These are phyloP conservation scores for Patella vulgata DNA, from an alignment of 1,140 invertebrate genomes.

Conservation along the genomic window DNA sequence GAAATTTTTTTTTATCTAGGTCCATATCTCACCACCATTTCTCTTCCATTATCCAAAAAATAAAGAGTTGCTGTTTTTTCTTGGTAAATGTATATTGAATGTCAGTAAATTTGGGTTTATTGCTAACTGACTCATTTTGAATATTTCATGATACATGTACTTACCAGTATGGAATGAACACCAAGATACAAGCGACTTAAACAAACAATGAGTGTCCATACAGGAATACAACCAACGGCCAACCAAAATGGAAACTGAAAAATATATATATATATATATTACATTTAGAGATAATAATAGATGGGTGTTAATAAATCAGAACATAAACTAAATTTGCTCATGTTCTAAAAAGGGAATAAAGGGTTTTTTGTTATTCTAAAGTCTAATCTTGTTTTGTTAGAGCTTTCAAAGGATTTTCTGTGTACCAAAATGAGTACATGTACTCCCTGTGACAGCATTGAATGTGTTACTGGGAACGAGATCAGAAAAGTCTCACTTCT, in stretches of 20 bases:
- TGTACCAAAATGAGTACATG: not conserved
- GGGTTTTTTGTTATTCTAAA: not conserved
- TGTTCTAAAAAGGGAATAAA: not conserved
- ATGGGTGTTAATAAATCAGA: not conserved
- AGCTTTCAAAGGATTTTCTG: not conserved
- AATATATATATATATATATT: slow-evolving; percentile 21
- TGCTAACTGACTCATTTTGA: no score
- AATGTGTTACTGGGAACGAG: no score
- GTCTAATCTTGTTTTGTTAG: not conserved
- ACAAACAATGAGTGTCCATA: slow-evolving; percentile 82
- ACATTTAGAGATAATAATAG: not conserved
- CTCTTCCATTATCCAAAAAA: no score
- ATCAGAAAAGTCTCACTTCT: no score
- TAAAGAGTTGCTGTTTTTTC: no score
- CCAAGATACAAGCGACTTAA: slow-evolving; percentile 88
- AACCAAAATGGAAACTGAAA: slow-evolving; percentile 69
- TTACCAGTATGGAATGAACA: slow-evolving; percentile 88
- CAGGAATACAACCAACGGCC: slow-evolving; percentile 66
- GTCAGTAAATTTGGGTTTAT: no score
- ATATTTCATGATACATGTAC: no score
- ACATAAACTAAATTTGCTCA: not conserved
- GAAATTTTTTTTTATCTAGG: no score
- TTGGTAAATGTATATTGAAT: no score
- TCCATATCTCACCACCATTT: no score
- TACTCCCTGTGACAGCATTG: no score